Evolutionary conservation across 2,888 invertebrate species (phyloP).

Genomic region (Tipula helvola): DNA sequence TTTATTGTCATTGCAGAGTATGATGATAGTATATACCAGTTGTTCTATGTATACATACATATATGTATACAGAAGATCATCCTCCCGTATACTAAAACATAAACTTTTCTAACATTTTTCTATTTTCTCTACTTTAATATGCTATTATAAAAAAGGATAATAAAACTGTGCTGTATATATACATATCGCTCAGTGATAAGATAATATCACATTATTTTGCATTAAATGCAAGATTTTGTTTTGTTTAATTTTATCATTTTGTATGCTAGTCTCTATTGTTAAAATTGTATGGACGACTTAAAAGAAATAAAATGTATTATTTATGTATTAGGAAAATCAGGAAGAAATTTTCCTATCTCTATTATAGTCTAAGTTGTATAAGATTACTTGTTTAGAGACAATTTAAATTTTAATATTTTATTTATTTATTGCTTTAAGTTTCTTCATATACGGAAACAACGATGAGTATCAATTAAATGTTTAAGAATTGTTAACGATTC

Average conservation of each 20-base stretch:
- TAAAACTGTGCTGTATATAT: not conserved
- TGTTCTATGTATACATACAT: not conserved
- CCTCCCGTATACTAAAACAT: not conserved
- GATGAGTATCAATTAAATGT: not conserved
- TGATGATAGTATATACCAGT: not conserved
- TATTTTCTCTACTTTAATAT: not conserved
- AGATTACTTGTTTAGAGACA: not conserved
- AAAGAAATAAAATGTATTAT: not conserved
- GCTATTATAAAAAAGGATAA: not conserved
- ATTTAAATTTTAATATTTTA: not conserved
- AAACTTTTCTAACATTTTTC: not conserved
- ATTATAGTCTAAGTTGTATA: not conserved
- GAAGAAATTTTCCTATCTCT: not conserved
- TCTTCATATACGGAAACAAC: not conserved
- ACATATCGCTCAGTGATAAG: not conserved
- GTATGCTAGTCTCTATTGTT: not conserved
- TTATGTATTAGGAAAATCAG: not conserved
- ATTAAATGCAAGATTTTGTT: not conserved
- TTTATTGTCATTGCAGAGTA: not conserved
- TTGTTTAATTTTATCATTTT: not conserved
- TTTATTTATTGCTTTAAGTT: not conserved
- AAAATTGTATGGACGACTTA: not conserved
- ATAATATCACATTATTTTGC: not conserved
- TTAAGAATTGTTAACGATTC: not conserved
- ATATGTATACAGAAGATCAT: not conserved